phyloP scores from a whole-genome alignment of 2,888 invertebrate genomes.

The Tupiocoris notatus region DNA sequence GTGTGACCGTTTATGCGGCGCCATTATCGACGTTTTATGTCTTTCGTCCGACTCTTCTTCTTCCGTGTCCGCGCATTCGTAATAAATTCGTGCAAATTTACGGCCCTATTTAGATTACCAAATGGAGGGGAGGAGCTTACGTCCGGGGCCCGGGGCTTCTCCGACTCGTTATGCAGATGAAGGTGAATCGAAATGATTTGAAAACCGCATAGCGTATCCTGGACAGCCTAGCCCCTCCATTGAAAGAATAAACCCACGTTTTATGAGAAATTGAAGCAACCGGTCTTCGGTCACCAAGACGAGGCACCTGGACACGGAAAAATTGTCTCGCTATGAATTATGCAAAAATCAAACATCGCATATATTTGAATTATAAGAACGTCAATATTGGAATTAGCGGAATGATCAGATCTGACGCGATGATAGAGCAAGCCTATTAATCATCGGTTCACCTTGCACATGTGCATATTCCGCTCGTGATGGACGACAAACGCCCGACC shows the following conservation, averaged over 20 bases:
- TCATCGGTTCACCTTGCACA: neutral
- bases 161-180: neutral
- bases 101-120: neutral
- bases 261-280: neutral
- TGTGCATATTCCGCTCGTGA: neutral
- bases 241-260: neutral
- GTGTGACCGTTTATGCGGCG: neutral
- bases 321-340: neutral
- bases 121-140: neutral
- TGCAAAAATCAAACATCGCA: slow-evolving; percentile 7
- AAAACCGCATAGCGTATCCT: neutral
- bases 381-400: neutral
- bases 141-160: neutral
- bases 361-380: slow-evolving; percentile 10
- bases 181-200: neutral
- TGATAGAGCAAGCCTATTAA: neutral
- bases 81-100: neutral
- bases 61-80: neutral
- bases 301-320: neutral
- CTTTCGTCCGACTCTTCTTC: neutral
- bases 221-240: neutral
- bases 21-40: neutral
- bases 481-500: neutral
- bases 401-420: neutral
- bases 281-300: no score